A percentile compares a stretch with the other conserved stretches of the same genome.
Evolutionary conservation across 2,113 vertebrate genomes (phyloP).

Genomic region (Dasypus novemcinctus): DNA sequence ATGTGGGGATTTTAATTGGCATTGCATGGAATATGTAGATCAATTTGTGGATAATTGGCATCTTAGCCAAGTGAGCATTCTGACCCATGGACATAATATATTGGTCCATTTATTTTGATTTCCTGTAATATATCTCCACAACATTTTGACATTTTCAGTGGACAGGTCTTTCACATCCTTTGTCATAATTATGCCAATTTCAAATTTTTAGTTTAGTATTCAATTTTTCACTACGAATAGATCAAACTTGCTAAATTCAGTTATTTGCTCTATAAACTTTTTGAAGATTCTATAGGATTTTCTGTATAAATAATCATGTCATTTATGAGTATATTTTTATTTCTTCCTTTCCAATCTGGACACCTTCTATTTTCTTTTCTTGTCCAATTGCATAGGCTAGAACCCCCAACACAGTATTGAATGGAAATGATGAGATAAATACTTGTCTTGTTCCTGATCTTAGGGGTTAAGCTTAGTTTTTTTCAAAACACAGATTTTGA

Average conservation of each 20-base stretch:
- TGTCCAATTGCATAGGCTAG: neutral
- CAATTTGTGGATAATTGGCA: too few relatives aligned
- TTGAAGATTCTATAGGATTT: neutral
- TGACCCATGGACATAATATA: neutral
- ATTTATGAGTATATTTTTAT: neutral
- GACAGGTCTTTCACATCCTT: neutral
- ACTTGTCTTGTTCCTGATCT: neutral
- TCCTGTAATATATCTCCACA: neutral
- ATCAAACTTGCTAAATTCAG: neutral
- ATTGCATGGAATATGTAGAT: too few relatives aligned
- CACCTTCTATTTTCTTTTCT: neutral
- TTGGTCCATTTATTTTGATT: neutral
- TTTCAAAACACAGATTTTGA: neutral
- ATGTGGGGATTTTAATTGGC: too few relatives aligned
- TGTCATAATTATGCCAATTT: neutral
- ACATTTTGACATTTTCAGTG: neutral
- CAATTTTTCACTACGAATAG: neutral
- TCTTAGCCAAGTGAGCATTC: neutral
- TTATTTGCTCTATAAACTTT: neutral
- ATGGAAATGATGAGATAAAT: neutral
- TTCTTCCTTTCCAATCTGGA: neutral
- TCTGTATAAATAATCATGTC: neutral
- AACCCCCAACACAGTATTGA: neutral
- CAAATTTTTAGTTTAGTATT: neutral
- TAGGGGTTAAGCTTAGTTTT: neutral